Base-by-base conservation (phyloP, 2,113 vertebrate genomes). In the Zosterops hypoxanthus region DNA sequence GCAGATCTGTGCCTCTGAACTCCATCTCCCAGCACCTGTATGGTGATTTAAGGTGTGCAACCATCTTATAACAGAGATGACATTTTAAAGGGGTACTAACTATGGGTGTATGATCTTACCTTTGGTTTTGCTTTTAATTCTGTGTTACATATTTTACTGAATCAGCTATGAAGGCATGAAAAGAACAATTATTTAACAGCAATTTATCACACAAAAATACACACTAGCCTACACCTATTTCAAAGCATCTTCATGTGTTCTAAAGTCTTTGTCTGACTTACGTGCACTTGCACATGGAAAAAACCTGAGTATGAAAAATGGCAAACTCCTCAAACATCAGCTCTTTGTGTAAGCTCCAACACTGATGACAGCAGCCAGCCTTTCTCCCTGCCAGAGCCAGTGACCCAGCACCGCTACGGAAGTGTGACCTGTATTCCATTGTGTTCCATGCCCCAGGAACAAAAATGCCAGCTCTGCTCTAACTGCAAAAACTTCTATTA, bases 351-450 rank as follows among this genome's bases (percentile, higher is more conserved):
- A 44, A 52, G 47, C 47, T 94, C 79, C 69, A 82, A 26, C 41
- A 39, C 21, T 6, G 34, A 31, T 50, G 65, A 86, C 59, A 96
- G 77, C n/a, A 72, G 66, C 33, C 10, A 87, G 52, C 53, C 72
- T 20, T 63, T 56, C 17, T 55, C 53, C 47, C 41, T 44, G 57
- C 18, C 34, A 52, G 28, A 86, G 83, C 21, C 5, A 5, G 25
- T 94, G 91, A 94, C 52, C 82, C 15, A 9, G 64, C 13, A 68
- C 75, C 0, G 0, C 71, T 24, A 66, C 0, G 0, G 42, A 86
- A 90, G 41, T 5, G 5, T 65, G 86, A 95, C 86, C 77, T 87
- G 69, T 41, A 50, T 53, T 84, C 53, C 87, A 71, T 24, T 91
- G 59, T 77, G 78, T 31, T 84, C 57, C 0, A 1, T 42, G 69